These are phyloP conservation scores for Anthrax anthrax DNA, from an alignment of 2,888 invertebrate genomes.

Conservation along the genomic window DNA sequence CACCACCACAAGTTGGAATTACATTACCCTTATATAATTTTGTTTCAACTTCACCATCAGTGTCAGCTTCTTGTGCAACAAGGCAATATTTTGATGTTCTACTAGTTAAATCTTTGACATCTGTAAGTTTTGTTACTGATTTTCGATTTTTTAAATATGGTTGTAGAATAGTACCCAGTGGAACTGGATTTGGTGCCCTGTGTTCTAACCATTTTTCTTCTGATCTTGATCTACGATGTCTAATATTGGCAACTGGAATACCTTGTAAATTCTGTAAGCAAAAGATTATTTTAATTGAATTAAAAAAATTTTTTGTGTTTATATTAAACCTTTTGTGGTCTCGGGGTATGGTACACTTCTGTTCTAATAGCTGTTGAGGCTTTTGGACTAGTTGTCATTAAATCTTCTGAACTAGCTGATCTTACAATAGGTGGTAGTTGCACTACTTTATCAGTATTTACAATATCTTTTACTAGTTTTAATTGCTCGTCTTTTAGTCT, in stretches of 20 bases:
- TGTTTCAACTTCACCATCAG: conserved; percentile 85
- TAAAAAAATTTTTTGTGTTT: not conserved
- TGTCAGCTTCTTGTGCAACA: conserved; percentile 82
- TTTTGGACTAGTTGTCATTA: conserved; percentile 2
- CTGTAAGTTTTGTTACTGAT: conserved; percentile 68
- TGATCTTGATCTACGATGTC: conserved; percentile 69
- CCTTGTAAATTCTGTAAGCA: conserved; percentile 35
- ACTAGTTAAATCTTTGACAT: conserved; percentile 56
- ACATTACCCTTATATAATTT: conserved; percentile 89
- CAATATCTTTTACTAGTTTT: conserved; percentile 43
- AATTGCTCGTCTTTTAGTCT: conserved; percentile 46
- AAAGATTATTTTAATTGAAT: no score
- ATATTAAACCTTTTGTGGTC: conserved; percentile 8
- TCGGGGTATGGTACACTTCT: conserved; percentile 9
- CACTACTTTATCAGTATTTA: conserved; percentile 36
- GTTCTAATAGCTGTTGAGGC: conserved; percentile 6
- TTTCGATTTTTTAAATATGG: conserved; percentile 69
- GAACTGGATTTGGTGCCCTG: conserved; percentile 61
- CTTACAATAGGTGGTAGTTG: conserved; percentile 19
- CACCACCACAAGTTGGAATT: conserved; percentile 84
- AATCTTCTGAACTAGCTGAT: conserved; percentile 26
- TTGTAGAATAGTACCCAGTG: conserved; percentile 79
- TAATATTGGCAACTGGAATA: conserved; percentile 51
- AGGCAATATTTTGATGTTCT: conserved; percentile 79
- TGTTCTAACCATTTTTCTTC: conserved; percentile 79